phyloP scores from a whole-genome alignment of 2,888 invertebrate species.

The Perithous albicinctus region DNA sequence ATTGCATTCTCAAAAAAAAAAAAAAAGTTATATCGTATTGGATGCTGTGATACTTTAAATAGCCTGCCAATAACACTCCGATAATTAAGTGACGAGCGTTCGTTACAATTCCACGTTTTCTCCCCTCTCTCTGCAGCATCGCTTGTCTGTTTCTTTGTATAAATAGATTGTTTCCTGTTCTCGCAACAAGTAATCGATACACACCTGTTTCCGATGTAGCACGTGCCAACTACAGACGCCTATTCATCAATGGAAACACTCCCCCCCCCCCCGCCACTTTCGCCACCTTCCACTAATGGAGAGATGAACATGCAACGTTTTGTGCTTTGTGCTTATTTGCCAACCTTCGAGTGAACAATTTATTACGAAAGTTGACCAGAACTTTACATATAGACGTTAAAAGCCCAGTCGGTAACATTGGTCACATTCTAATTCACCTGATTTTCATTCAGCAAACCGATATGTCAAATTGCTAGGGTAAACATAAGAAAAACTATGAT shows the following conservation, averaged over 20 bases:
- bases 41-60: not conserved
- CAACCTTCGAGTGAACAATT: conserved; percentile 23
- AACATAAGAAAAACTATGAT: not conserved
- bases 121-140: not conserved
- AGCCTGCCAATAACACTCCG: conserved; percentile 41
- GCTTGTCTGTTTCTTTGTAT: conserved; percentile 51
- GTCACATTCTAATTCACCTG: not conserved
- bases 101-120: conserved; percentile 23
- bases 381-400: not conserved
- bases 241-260: conserved; percentile 63
- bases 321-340: conserved; percentile 58
- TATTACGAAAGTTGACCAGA: conserved; percentile 44
- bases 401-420: not conserved
- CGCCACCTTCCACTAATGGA: conserved; percentile 44
- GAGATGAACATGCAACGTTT: conserved; percentile 63
- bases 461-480: not conserved
- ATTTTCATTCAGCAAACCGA: not conserved
- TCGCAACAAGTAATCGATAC: conserved; percentile 71
- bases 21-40: not conserved
- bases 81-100: conserved; percentile 45
- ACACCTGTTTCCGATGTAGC: conserved; percentile 60
- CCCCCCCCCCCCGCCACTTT: conserved; percentile 6
- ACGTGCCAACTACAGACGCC: conserved; percentile 37
- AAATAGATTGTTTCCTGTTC: conserved; percentile 64
- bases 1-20: not conserved